Percentiles rank a stretch among this genome's conserved stretches.
These are phyloP conservation scores for Dendropsophus ebraccatus DNA, from an alignment of 2,113 vertebrate genomes.

Conservation along the genomic window DNA sequence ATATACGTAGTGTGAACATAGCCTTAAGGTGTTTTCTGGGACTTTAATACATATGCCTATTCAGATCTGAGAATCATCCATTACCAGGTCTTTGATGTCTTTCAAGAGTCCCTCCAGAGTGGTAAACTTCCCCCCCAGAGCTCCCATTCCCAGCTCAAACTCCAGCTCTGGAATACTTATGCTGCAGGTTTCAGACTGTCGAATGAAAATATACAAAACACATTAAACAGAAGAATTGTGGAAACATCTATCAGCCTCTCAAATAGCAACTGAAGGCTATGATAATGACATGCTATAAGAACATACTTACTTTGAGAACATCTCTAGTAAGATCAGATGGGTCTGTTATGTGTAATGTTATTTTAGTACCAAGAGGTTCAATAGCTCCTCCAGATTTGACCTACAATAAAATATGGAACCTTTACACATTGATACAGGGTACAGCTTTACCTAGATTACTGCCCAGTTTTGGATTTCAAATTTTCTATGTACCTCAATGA, in stretches of 20 bases:
- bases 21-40: too few relatives aligned
- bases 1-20: too few relatives aligned
- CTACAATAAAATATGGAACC: slow-evolving; percentile 60
- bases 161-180: slow-evolving; percentile 91
- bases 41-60: too few relatives aligned
- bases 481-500: too few relatives aligned
- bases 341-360: slow-evolving; percentile 84
- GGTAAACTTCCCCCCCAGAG: slow-evolving; percentile 91
- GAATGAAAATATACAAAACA: not conserved
- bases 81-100: slow-evolving; percentile 88
- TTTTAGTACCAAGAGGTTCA: slow-evolving; percentile 83
- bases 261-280: too few relatives aligned
- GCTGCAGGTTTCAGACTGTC: slow-evolving; percentile 87
- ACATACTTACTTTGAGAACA: slow-evolving; percentile 81
- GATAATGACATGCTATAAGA: too few relatives aligned
- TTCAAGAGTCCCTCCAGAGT: slow-evolving; percentile 91
- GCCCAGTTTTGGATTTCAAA: too few relatives aligned
- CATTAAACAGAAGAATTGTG: too few relatives aligned
- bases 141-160: slow-evolving; percentile 94
- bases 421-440: too few relatives aligned
- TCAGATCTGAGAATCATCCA: slow-evolving; percentile 44
- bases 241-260: too few relatives aligned
- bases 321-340: slow-evolving; percentile 89
- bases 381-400: slow-evolving; percentile 93
- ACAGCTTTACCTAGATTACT: too few relatives aligned